These are phyloP conservation scores for Hydrolagus affinis DNA, from an alignment of 2,113 vertebrate genomes.

Conservation along the genomic window DNA sequence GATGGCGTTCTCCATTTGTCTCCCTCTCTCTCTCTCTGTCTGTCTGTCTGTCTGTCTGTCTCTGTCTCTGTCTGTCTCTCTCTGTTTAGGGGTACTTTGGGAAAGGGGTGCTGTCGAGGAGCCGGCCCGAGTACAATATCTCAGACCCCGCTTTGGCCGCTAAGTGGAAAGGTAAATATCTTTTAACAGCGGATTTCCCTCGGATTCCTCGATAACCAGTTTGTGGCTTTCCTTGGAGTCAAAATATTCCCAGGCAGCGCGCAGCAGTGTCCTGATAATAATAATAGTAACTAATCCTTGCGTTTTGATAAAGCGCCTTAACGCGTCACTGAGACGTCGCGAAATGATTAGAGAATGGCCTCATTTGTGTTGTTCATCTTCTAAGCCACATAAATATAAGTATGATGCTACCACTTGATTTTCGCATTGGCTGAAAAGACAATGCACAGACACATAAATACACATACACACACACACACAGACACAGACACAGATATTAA, in stretches of 20 bases:
- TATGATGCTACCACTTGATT: too few species aligned
- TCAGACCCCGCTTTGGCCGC: slow-evolving; percentile 53
- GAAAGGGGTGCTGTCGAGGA: slow-evolving; percentile 84
- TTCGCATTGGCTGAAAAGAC: too few species aligned
- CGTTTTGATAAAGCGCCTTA: neutral
- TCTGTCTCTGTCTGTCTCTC: slow-evolving; percentile 23
- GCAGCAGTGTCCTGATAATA: too few species aligned
- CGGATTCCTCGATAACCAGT: neutral
- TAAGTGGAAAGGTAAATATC: slow-evolving; percentile 67
- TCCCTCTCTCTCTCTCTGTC: too few species aligned
- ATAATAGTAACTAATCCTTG: neutral
- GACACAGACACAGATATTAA: neutral
- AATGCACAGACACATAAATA: too few species aligned
- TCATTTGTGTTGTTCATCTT: too few species aligned
- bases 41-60: neutral
- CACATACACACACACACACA: too few species aligned
- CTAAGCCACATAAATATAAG: too few species aligned
- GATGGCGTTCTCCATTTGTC: neutral
- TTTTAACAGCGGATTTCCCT: neutral
- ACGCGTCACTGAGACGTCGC: too few species aligned
- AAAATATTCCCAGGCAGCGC: neutral
- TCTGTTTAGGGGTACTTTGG: slow-evolving; percentile 79
- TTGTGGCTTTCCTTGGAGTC: neutral
- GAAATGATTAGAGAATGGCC: too few species aligned
- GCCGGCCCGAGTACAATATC: slow-evolving; percentile 66